These are phyloP conservation scores for Cyanistes caeruleus DNA, from an alignment of 2,113 vertebrate genomes.

Conservation along the genomic window DNA sequence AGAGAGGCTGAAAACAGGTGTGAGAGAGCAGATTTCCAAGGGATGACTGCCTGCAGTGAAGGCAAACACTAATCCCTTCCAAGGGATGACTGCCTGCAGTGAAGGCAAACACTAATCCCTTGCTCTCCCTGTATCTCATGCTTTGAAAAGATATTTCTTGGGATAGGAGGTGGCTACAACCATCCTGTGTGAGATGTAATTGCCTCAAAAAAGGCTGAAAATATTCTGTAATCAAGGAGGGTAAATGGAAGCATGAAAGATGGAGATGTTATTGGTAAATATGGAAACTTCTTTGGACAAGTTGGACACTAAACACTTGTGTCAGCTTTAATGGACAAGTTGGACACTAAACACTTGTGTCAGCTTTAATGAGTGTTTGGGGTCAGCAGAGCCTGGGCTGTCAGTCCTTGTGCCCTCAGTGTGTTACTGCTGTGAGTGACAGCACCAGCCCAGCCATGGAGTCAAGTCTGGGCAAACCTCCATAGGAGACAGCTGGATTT, in stretches of 20 bases:
- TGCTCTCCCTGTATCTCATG: background rate
- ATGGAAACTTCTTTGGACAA: background rate
- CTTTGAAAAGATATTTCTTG: background rate
- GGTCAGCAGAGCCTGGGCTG: background rate
- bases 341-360: background rate
- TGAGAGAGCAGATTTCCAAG: background rate
- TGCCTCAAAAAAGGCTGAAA: background rate
- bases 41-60: background rate
- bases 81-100: rapidly evolving
- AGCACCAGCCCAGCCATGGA: background rate
- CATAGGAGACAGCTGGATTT: background rate
- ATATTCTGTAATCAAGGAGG: background rate
- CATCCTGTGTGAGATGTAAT: background rate
- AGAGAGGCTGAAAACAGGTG: background rate
- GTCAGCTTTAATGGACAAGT: background rate
- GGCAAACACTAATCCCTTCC: background rate
- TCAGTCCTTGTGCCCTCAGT: background rate
- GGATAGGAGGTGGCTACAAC: background rate
- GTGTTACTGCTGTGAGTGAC: background rate
- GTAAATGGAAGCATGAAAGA: background rate
- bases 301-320: background rate
- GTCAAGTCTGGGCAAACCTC: background rate
- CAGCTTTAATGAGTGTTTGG: background rate
- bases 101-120: background rate
- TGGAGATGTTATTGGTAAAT: background rate